Evolutionary conservation across 2,888 invertebrate species (phyloP).

Genomic region (Sipunculus nudus): DNA sequence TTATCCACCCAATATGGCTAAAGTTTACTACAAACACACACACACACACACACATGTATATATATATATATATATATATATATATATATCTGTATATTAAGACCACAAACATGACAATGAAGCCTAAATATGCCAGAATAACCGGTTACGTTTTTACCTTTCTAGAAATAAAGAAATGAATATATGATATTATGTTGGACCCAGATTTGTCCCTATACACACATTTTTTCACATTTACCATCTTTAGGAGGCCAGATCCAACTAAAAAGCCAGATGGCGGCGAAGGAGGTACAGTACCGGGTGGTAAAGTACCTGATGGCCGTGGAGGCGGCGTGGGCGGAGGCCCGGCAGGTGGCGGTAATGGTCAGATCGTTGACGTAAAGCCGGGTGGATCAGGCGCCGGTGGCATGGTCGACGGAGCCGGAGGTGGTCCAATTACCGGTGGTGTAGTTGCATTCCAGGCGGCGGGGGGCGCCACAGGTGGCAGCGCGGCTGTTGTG

Average conservation of each 20-base stretch:
- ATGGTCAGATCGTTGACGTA: slow-evolving; percentile 7
- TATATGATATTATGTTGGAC: too few species aligned
- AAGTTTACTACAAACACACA: too few species aligned
- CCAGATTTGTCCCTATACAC: too few species aligned
- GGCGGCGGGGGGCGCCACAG: slow-evolving; percentile 41
- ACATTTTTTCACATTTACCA: too few species aligned
- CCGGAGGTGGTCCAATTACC: slow-evolving; percentile 34
- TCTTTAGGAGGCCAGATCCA: not conserved
- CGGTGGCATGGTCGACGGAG: slow-evolving; percentile 21
- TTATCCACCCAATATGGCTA: too few species aligned
- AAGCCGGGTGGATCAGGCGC: slow-evolving; percentile 22
- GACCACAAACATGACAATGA: too few species aligned
- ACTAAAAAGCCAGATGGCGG: not conserved
- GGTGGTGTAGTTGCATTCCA: slow-evolving; percentile 25
- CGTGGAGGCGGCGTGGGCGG: slow-evolving; percentile 43
- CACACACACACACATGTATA: too few species aligned
- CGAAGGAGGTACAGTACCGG: not conserved
- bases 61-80: too few species aligned
- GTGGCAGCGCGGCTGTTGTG: slow-evolving; percentile 46
- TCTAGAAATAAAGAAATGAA: too few species aligned
- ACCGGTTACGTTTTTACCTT: too few species aligned
- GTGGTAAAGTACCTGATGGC: slow-evolving; percentile 23
- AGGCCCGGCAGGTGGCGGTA: slow-evolving; percentile 32
- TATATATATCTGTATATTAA: too few species aligned
- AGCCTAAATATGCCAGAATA: too few species aligned